Evolutionary conservation across 2,113 vertebrate species (phyloP).

Genomic region (Pardalotus punctatus): DNA sequence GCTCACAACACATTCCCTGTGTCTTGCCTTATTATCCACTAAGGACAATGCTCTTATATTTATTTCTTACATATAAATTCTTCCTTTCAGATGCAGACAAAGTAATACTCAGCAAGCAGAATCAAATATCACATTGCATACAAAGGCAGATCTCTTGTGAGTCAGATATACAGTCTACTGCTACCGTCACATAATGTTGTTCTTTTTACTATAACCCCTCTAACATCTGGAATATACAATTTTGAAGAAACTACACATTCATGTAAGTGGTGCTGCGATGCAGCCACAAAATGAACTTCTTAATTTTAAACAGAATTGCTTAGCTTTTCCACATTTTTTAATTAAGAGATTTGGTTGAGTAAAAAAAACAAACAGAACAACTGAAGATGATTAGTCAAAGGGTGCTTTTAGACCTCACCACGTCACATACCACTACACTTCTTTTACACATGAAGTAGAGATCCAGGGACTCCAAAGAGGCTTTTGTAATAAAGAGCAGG

Average conservation of each 20-base stretch:
- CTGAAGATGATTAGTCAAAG: neutral
- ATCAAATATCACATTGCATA: neutral
- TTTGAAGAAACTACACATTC: neutral
- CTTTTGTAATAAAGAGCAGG: neutral
- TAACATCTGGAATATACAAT: neutral
- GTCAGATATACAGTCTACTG: neutral
- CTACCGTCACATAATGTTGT: neutral
- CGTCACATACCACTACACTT: neutral
- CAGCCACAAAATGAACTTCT: neutral
- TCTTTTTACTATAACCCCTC: neutral
- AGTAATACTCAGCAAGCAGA: neutral
- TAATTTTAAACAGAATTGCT: neutral
- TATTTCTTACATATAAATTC: neutral
- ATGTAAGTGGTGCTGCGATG: neutral
- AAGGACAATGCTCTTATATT: neutral
- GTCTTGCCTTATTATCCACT: neutral
- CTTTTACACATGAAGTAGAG: neutral
- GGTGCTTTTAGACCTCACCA: neutral
- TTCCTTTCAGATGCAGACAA: neutral
- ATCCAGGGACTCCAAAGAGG: neutral
- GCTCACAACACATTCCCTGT: accelerated
- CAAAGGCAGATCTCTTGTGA: neutral
- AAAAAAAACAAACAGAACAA: neutral
- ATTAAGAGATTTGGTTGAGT: neutral
- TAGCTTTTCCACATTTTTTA: neutral